Evolutionary conservation across 2,888 invertebrate species (phyloP).

Genomic region (Deroplatys truncata): DNA sequence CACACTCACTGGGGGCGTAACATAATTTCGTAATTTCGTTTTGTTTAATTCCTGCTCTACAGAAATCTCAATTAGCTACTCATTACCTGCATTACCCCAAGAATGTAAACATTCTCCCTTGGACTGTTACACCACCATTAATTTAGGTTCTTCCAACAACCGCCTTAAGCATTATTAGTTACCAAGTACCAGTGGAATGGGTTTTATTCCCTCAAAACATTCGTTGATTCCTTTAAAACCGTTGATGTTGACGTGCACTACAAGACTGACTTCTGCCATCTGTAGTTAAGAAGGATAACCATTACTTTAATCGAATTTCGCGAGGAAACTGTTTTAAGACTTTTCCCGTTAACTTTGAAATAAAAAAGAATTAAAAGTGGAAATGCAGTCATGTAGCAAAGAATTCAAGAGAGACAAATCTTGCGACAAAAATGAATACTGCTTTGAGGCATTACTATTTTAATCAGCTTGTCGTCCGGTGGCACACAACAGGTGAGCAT

Average conservation of each 20-base stretch:
- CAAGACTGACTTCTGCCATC: neutral
- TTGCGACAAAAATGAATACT: neutral
- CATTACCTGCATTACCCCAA: neutral
- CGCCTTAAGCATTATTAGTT: neutral
- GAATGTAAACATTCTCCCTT: neutral
- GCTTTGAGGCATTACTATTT: neutral
- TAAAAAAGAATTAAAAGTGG: neutral
- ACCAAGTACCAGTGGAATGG: neutral
- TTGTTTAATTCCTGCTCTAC: neutral
- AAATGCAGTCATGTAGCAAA: neutral
- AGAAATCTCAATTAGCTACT: neutral
- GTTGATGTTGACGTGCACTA: neutral
- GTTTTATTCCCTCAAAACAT: neutral
- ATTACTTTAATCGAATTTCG: neutral
- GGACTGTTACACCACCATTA: neutral
- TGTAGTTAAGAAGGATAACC: neutral
- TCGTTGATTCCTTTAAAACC: neutral
- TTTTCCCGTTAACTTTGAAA: neutral
- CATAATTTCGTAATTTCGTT: neutral
- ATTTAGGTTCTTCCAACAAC: neutral
- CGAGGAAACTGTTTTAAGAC: neutral
- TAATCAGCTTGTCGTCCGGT: neutral
- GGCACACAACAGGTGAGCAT: neutral
- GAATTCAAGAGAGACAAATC: neutral
- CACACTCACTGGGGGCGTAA: neutral